Evolutionary conservation across 92 coral and sea anemone species (phyloP).

Genomic region (Heliopora coerulea): DNA sequence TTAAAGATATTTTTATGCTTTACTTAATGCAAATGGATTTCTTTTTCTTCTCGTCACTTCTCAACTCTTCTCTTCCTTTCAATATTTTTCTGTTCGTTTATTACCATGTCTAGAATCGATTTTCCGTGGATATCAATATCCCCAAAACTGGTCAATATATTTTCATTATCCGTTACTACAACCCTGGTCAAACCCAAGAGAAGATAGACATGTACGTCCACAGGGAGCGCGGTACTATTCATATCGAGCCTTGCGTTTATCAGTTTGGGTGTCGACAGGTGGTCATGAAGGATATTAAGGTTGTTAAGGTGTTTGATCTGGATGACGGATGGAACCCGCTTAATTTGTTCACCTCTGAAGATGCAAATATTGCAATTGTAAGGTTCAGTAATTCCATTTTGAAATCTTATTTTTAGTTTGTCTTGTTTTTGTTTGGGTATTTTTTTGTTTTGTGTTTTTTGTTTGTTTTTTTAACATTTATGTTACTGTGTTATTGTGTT

Average conservation of each 20-base stretch:
- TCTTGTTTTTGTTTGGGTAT: not conserved
- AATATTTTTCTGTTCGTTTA: not conserved
- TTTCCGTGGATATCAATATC: constrained; percentile 53
- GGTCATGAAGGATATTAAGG: constrained; percentile 34
- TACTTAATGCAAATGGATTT: too few relatives aligned
- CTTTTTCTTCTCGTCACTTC: too few relatives aligned
- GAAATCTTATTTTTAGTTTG: not conserved
- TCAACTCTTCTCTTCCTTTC: not conserved
- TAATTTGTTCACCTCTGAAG: constrained; percentile 46
- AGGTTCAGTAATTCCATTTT: constrained; percentile 42
- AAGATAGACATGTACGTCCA: constrained; percentile 57
- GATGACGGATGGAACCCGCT: constrained; percentile 15
- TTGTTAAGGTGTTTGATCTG: constrained; percentile 45
- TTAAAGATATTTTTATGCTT: too few relatives aligned
- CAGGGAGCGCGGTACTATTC: constrained; percentile 59
- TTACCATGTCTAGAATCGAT: constrained; percentile 33
- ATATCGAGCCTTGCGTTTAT: constrained; percentile 73
- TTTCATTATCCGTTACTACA: constrained; percentile 64
- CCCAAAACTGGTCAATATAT: constrained; percentile 58
- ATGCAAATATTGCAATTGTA: constrained; percentile 62
- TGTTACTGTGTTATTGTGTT: too few relatives aligned
- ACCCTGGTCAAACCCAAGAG: constrained; percentile 55
- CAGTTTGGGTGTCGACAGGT: constrained; percentile 83
- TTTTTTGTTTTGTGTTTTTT: too few relatives aligned
- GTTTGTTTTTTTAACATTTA: too few relatives aligned